Evolutionary conservation across 2,888 invertebrate genomes (phyloP).

Genomic region (Heliothis peltigera): DNA sequence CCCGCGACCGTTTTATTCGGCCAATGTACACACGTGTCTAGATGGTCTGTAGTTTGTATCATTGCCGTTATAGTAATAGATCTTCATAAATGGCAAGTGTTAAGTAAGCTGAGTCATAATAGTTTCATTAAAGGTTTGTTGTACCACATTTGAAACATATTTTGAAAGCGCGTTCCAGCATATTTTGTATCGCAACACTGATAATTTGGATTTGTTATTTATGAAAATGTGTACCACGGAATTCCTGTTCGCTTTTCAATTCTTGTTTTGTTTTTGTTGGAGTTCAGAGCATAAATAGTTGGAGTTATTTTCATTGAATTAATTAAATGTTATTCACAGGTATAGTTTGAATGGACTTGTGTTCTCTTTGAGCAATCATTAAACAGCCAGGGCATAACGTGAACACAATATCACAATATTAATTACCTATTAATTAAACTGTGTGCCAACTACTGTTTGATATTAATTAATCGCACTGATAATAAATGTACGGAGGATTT

Average conservation of each 20-base stretch:
- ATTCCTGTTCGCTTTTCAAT: neutral
- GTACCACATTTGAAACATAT: too few relatives aligned
- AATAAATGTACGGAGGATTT: constrained; percentile 17
- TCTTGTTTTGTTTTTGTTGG: constrained; percentile 18
- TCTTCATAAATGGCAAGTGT: neutral
- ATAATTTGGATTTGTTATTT: neutral
- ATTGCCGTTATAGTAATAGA: constrained; percentile 9
- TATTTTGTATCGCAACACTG: too few relatives aligned
- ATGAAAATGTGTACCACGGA: neutral
- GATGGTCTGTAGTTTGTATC: neutral
- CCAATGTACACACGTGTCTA: constrained; percentile 15
- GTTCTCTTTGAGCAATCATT: constrained; percentile 43
- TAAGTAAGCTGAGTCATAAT: too few relatives aligned
- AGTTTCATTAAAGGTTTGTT: too few relatives aligned
- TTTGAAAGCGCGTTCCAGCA: too few relatives aligned
- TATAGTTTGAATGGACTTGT: constrained; percentile 26
- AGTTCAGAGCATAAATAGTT: constrained; percentile 17
- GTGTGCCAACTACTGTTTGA: constrained; percentile 46
- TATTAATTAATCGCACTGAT: constrained; percentile 48
- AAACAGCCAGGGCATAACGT: constrained; percentile 35
- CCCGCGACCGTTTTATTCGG: constrained; percentile 35
- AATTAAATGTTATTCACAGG: constrained; percentile 33
- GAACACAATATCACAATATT: constrained; percentile 48
- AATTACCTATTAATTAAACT: constrained; percentile 55
- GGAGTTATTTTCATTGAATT: constrained; percentile 26